A percentile compares a stretch with the other conserved stretches of the same genome.
Conservation (phyloP, 2,797 vertebrate genomes). For the Gastrophryne carolinensis region DNA sequence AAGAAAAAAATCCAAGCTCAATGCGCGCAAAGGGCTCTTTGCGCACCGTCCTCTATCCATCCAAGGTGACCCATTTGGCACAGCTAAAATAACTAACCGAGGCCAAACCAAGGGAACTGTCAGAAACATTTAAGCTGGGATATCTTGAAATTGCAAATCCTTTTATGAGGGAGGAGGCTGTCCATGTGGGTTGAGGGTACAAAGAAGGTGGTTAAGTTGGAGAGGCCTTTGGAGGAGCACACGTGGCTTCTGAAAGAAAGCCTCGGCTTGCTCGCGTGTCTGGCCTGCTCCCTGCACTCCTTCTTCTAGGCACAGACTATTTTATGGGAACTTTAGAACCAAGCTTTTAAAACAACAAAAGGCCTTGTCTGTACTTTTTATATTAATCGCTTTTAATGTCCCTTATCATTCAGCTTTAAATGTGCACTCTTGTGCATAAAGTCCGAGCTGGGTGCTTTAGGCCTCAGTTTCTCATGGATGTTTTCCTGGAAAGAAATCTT, state of each 20-base stretch:
- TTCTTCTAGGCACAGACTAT: conserved; percentile 76
- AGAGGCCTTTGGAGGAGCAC: conserved; percentile 99
- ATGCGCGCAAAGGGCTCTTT: conserved; percentile 99
- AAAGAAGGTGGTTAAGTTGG: conserved; percentile 99
- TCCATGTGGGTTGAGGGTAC: conserved; percentile 98
- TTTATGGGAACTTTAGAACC: conserved; percentile 69
- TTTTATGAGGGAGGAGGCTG: conserved; percentile 99
- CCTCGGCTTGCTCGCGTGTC: conserved; percentile 94
- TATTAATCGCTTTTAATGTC: conserved; percentile 1
- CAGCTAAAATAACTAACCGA: conserved; percentile 99
- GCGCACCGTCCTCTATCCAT: conserved; percentile 99
- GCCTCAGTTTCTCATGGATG: neutral
- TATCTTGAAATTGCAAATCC: conserved; percentile 99
- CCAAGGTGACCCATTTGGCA: conserved; percentile 99
- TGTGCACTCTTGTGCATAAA: neutral
- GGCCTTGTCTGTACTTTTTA: neutral
- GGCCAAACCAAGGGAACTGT: conserved; percentile 99
- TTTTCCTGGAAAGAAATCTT: neutral
- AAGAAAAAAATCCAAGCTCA: conserved; percentile 96
- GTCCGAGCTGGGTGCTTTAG: neutral
- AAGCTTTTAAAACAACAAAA: conserved; percentile 61
- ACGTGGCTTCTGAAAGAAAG: conserved; percentile 99
- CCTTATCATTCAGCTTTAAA: neutral
- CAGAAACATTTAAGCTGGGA: conserved; percentile 99
- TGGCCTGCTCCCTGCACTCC: conserved; percentile 87